Evolutionary conservation across 1,140 invertebrate genomes (phyloP), one percentile per base, ranked within the genome.

Genomic region (Drosophila mojavensis): DNA sequence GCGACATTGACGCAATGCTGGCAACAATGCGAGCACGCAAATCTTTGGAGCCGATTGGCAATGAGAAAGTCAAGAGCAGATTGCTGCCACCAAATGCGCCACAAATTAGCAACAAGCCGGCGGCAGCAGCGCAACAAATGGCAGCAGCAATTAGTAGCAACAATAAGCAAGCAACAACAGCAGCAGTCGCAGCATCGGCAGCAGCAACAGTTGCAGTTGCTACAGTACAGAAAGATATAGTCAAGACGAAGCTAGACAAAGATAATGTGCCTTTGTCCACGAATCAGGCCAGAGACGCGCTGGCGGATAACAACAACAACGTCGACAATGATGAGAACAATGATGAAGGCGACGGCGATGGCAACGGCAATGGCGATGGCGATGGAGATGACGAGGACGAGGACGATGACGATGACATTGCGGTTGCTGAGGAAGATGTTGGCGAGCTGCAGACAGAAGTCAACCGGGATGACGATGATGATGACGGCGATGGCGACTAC

Each of bases 91-190:
- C 81, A 36, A 90, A 90, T 90, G 73, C 86, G 30, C 86, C 84
- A 58, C 70, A 89, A 90, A 89, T 89, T 84, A 88, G 84, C 85
- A 88, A 84, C 81, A 83, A 90, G 81, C 84, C 84, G 24, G 72
- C 72, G 47, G 66, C 45, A 51, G 72, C 54, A 60, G 71, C 75
- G 24, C 74, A 78, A 65, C 73, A 79, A 67, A 62, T 77, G 63
- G 76, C 68, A 73, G 78, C 70, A 64, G 61, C 68, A 78, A 81
- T 70, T 72, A 83, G 75, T 63, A 58, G 67, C 66, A 85, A 64
- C 66, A 81, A 83, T 68, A 61, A 76, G 30, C 73, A 78, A 66
- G 60, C 64, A 78, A 64, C 64, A 68, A 48, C 50, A 55, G 51
- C 39, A 17, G 51, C 54, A 55, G 51, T 26, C 39, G 51, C 28